Base-by-base conservation (phyloP, 2,888 invertebrate genomes). In the Cosmia pyralina region DNA sequence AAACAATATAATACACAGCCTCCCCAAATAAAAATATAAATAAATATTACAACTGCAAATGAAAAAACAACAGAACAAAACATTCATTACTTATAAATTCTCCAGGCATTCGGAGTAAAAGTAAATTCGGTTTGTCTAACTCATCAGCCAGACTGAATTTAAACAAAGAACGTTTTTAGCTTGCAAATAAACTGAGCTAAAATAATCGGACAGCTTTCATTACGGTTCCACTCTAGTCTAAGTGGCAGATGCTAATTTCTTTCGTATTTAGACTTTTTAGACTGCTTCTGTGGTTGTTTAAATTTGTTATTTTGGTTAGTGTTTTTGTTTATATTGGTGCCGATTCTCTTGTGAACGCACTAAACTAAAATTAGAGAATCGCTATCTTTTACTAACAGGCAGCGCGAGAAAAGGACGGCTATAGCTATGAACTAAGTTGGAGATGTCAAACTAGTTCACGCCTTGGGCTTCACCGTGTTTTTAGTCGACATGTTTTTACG, bases 221-320 rank as follows among this genome's bases (percentile, higher is more conserved):
- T 53, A 53, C 41, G 15, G 28, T 28, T 52, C 52, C n/a, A 59
- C 69, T 77, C 28, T 17, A 48, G 46, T 13, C 70, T 70, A 75
- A 78, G 71, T 75, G 75, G 46, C 41, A 70, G 78, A 70, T 60
- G 71, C 59, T 78, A 78, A 70, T 75, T 75, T 41, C 13, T 28
- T 59, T 52, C 52, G n/a, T 48, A 53, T 75, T 78, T 78, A 53
- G 59, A 52, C 17, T 52, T 75, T 73, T 75, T 59, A 38, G 59
- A 53, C 38, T 34, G 19, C 8, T n/a, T n/a, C 10, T 68, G 10
- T 38, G 10, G 15, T n/a, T 28, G 11, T 69, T 75, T 46, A 1
- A 69, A 17, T 77, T 69, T 22, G 28, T 70, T 59, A 46, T 59
- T 59, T 58, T 59, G 7, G n/a, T 46, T 17, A 10, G 13, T n/a